Conservation (phyloP, 1,140 invertebrate species). For the Nomia melanderi region DNA sequence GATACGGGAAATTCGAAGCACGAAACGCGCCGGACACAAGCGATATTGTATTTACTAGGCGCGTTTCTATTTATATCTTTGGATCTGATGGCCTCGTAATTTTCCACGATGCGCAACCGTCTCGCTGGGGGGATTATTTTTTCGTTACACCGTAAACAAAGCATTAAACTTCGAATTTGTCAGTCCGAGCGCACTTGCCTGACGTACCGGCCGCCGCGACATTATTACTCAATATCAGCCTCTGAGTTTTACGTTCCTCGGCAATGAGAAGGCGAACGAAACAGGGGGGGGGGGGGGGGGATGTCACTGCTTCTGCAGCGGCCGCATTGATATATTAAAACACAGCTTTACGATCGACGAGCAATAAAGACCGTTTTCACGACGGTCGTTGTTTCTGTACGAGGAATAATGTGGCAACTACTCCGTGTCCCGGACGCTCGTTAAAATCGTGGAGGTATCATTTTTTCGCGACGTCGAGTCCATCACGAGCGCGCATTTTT, state of each 20-base stretch:
- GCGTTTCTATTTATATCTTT: background rate
- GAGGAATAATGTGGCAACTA: constrained; percentile 51
- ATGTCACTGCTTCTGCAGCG: constrained; percentile 18
- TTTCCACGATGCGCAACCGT: background rate
- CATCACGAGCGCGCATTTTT: constrained; percentile 16
- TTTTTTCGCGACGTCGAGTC: constrained; percentile 31
- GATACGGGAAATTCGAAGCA: too few species aligned
- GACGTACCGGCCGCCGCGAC: background rate
- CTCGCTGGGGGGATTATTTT: background rate
- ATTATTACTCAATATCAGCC: constrained; percentile 5
- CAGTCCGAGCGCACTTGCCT: background rate
- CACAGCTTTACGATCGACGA: constrained; percentile 60
- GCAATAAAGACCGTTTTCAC: constrained; percentile 66
- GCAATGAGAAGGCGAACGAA: constrained; percentile 15
- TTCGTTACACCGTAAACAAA: background rate
- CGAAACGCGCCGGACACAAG: too few species aligned
- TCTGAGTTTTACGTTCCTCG: background rate
- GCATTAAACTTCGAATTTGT: constrained; percentile 12
- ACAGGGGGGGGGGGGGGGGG: too few species aligned
- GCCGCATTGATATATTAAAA: constrained; percentile 58
- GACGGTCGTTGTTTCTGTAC: constrained; percentile 59
- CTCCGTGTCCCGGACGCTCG: constrained; percentile 60
- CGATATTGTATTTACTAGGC: background rate
- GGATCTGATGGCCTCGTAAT: background rate
- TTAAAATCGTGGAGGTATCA: constrained; percentile 61